Evolutionary conservation across 1,140 invertebrate species (phyloP), one percentile per base, ranked within the genome.

Genomic region (Hirudo medicinalis): DNA sequence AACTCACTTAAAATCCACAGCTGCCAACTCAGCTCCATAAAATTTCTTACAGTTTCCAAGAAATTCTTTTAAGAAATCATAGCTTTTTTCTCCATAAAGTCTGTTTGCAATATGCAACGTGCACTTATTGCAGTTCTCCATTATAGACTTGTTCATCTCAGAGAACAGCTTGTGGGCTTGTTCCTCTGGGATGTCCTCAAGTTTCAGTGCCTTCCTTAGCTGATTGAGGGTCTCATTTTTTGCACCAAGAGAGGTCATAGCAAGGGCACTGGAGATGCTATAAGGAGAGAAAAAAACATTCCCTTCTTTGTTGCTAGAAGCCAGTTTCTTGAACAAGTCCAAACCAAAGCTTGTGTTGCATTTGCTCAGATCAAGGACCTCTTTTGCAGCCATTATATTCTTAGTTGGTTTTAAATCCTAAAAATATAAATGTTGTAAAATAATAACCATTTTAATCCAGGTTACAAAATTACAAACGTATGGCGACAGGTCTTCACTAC

Each of bases 261-360:
- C 79, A 15, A 94, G 77, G 0, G 90, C 88, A 73, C 91, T 87
- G 77, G 91, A 88, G n/a, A 92, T 86, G 74, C 90, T 92, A 80
- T 90, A 88, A 0, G 91, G 91, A 25, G 91, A 93, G 77, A 91
- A 90, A 83, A 93, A 91, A 11, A 93, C 78, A 79, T 92, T 93
- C 87, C 75, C 85, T 54, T 83, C 85, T 60, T 67, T 20, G 22
- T 43, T 17, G 27, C 25, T 72, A 19, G 67, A 70, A 67, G 29
- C 66, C 25, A 36, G 36, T 68, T 43, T 68, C 25, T 40, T 40
- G 19, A 29, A 68, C 67, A 68, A 68, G 29, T 68, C 67, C 67
- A 68, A 17, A 36, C 57, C 72, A 72, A 63, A 53, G n/a, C 60
- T 43, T 25, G 57, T 32, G 29, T n/a, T 63, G 22, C 22, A 63